These are phyloP conservation scores for Tylochromis polylepis DNA, from an alignment of 2,113 vertebrate species.

Conservation along the genomic window DNA sequence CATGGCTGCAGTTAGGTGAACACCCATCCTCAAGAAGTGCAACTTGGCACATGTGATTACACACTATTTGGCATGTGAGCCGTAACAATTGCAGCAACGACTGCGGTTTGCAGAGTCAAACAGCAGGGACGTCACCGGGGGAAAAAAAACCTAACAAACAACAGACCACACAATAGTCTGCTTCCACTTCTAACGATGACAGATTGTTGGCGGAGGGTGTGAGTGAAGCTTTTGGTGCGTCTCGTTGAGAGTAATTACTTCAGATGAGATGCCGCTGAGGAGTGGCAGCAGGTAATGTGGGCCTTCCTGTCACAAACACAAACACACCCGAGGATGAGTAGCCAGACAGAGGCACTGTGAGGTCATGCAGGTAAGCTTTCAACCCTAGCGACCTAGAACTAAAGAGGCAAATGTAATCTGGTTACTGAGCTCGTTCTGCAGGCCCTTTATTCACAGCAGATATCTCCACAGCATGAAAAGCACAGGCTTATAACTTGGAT, in stretches of 20 bases:
- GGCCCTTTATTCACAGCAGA: neutral
- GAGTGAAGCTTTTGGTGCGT: neutral
- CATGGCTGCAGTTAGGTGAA: constrained; percentile 28
- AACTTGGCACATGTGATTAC: constrained; percentile 31
- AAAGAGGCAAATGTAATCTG: neutral
- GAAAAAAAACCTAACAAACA: constrained; percentile 31
- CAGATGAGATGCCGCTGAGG: neutral
- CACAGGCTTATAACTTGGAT: neutral
- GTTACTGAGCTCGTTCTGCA: neutral
- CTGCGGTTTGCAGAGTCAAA: constrained; percentile 12
- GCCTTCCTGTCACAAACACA: neutral
- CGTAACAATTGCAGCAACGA: constrained; percentile 19
- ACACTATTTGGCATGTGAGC: constrained; percentile 17
- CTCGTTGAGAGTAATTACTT: neutral
- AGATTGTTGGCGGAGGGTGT: neutral
- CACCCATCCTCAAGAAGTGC: constrained; percentile 16
- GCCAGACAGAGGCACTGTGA: neutral
- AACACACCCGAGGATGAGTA: constrained; percentile 16
- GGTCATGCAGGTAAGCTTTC: neutral
- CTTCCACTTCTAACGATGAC: neutral
- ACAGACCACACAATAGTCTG: neutral
- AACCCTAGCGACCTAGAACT: neutral
- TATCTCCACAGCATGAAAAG: neutral
- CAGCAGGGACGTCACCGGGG: constrained; percentile 17
- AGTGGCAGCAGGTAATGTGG: neutral